Conservation (phyloP, 2,888 invertebrate species). For the Masnerella sp. region DNA sequence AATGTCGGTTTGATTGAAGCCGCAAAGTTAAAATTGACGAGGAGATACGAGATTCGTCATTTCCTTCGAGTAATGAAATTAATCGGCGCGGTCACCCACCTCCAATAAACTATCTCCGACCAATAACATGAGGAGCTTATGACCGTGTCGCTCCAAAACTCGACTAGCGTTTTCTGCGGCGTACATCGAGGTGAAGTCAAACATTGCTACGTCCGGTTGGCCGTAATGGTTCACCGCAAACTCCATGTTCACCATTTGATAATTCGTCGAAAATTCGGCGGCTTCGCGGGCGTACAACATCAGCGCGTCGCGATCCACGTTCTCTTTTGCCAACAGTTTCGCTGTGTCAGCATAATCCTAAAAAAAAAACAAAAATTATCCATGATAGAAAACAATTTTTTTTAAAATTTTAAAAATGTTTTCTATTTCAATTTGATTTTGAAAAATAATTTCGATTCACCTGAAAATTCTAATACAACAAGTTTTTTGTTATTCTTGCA, state of each 20-base stretch:
- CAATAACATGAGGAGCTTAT: conserved; percentile 90
- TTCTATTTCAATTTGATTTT: no score
- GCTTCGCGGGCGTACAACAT: conserved; percentile 96
- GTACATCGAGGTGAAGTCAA: conserved; percentile 99
- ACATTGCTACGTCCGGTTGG: conserved; percentile 98
- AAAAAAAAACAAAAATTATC: neutral
- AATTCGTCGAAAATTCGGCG: conserved; percentile 94
- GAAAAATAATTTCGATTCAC: no score
- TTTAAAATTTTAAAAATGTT: no score
- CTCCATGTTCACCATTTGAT: conserved; percentile 90
- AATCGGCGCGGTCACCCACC: conserved; percentile 76
- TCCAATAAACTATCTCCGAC: conserved; percentile 98
- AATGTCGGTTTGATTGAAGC: no score
- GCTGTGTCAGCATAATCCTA: conserved; percentile 95
- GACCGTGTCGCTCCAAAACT: conserved; percentile 86
- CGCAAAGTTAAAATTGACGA: neutral
- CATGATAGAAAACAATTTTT: no score
- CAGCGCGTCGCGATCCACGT: conserved; percentile 93
- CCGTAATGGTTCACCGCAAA: conserved; percentile 99
- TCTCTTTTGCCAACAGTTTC: conserved; percentile 89
- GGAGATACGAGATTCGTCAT: neutral
- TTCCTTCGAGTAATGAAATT: conserved; percentile 10
- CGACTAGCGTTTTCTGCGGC: conserved; percentile 97
- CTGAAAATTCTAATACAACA: no score
- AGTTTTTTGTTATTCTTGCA: no score